These are phyloP conservation scores for Brachirus orientalis DNA, from an alignment of 2,113 vertebrate species.

Conservation along the genomic window DNA sequence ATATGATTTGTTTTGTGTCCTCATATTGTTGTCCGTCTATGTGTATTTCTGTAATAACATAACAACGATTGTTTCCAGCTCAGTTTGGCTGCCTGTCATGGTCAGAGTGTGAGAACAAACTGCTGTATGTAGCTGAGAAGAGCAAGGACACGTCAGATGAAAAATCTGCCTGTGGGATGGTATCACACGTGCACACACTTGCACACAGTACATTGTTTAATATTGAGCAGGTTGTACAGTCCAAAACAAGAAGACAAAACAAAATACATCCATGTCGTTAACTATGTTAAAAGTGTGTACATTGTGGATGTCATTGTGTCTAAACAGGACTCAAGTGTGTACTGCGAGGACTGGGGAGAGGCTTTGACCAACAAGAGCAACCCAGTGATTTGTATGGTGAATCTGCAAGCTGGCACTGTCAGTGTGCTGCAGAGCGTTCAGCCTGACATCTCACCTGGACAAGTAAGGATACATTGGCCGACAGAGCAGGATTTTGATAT, in stretches of 20 bases:
- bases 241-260: no score
- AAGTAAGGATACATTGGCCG: slow-evolving; percentile 64
- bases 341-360: slow-evolving; percentile 84
- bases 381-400: slow-evolving; percentile 77
- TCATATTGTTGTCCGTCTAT: not conserved
- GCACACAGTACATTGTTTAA: no score
- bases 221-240: no score
- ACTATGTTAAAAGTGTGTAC: not conserved
- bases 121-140: slow-evolving; percentile 82
- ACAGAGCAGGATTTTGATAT: not conserved
- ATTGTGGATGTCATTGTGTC: slow-evolving; percentile 4
- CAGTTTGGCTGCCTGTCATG: slow-evolving; percentile 82
- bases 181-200: slow-evolving; percentile 17
- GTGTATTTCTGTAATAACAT: not conserved
- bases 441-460: slow-evolving; percentile 79
- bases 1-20: not conserved
- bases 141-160: slow-evolving; percentile 34
- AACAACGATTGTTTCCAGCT: slow-evolving; percentile 53
- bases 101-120: slow-evolving; percentile 76
- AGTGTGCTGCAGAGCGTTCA: slow-evolving; percentile 69
- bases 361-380: slow-evolving; percentile 74
- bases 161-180: slow-evolving; percentile 14
- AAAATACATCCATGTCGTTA: not conserved
- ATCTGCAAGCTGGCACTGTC: slow-evolving; percentile 57
- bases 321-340: slow-evolving; percentile 74